A percentile compares a stretch with the other conserved stretches of the same genome.
These are phyloP conservation scores for Siderastrea radians DNA, from an alignment of 92 coral and sea anemone species.

Conservation along the genomic window DNA sequence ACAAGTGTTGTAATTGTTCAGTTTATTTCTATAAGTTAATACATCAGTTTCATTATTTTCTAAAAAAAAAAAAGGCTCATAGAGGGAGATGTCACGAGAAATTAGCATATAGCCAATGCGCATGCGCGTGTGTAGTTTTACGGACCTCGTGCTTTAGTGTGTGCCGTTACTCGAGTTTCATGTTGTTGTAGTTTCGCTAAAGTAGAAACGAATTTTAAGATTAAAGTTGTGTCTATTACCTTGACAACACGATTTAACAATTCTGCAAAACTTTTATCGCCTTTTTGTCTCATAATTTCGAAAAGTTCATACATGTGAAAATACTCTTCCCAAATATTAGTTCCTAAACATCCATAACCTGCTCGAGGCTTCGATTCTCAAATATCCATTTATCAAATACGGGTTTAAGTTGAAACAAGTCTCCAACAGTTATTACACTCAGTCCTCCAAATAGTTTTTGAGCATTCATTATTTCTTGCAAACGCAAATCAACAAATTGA, in stretches of 20 bases:
- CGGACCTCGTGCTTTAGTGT: too few species aligned
- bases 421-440: constrained; percentile 72
- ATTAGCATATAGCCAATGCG: too few species aligned
- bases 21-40: too few species aligned
- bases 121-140: too few species aligned
- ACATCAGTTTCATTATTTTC: too few species aligned
- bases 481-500: constrained; percentile 64
- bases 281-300: constrained; percentile 80
- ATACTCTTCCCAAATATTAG: constrained; percentile 54
- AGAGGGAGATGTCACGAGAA: too few species aligned
- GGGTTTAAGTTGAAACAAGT: constrained; percentile 78
- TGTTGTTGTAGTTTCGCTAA: too few species aligned
- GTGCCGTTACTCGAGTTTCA: too few species aligned
- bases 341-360: constrained; percentile 62
- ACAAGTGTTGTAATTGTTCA: too few species aligned
- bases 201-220: too few species aligned
- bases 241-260: constrained; percentile 80
- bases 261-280: constrained; percentile 78
- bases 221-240: too few species aligned
- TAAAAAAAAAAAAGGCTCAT: too few species aligned
- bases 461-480: constrained; percentile 71
- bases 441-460: constrained; percentile 75
- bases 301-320: constrained; percentile 64
- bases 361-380: constrained; percentile 37
- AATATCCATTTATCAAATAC: constrained; percentile 79